Percentiles rank a stretch among this genome's conserved stretches.
Evolutionary conservation across 2,797 vertebrate species (phyloP).

Genomic region (Adelosebastes latens): DNA sequence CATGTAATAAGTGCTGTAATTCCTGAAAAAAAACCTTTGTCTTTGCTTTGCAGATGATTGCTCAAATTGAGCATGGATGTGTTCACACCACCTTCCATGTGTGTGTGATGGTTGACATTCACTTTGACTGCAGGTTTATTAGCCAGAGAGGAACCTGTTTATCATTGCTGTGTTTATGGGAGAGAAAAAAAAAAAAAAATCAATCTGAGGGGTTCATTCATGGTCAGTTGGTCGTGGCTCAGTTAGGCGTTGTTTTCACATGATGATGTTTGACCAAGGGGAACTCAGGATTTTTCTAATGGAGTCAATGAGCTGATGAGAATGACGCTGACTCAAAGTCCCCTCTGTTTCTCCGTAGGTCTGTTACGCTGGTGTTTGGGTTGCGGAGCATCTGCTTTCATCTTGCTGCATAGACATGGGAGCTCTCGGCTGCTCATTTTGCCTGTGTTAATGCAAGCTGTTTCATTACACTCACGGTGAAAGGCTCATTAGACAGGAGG

Average conservation of each 20-base stretch:
- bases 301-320: slow-evolving; percentile 71
- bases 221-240: slow-evolving; percentile 58
- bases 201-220: slow-evolving; percentile 56
- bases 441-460: slow-evolving; percentile 78
- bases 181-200: slow-evolving; percentile 17
- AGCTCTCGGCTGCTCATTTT: slow-evolving; percentile 77
- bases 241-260: slow-evolving; percentile 41
- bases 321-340: slow-evolving; percentile 62
- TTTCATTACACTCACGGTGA: slow-evolving; percentile 76
- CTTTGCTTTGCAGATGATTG: background rate
- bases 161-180: slow-evolving; percentile 47
- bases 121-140: slow-evolving; percentile 44
- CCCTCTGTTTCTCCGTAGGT: slow-evolving; percentile 52
- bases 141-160: slow-evolving; percentile 29
- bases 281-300: slow-evolving; percentile 50
- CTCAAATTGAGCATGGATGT: background rate
- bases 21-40: background rate
- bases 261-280: slow-evolving; percentile 60
- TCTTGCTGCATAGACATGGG: slow-evolving; percentile 70
- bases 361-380: slow-evolving; percentile 64
- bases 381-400: slow-evolving; percentile 79
- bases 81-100: slow-evolving; percentile 1
- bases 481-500: slow-evolving; percentile 80
- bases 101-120: slow-evolving; percentile 31
- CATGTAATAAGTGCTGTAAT: background rate